Evolutionary conservation across 2,113 vertebrate genomes (phyloP), one percentile per base, ranked within the genome.

Genomic region (Oreochromis aureus): DNA sequence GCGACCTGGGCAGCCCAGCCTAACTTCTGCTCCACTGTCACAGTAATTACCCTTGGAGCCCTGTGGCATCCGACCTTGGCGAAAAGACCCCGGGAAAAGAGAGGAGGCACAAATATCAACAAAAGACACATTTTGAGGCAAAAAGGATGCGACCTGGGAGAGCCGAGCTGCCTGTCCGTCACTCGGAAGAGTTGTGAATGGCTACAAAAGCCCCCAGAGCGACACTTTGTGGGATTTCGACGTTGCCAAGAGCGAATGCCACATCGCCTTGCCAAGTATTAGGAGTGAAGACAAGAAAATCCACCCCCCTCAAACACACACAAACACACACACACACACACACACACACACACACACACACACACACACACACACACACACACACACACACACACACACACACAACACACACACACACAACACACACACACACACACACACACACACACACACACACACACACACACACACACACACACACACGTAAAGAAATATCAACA

Each of bases 161-260:
- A 92, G 92, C 90, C 9, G 66, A 94, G 93, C 93, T 91, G 53
- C 89, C 93, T 94, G 94, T 95, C 95, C 93, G 91, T 96, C 95
- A 94, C 89, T 90, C 27, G 24, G 89, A 93, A 89, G 91, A 55
- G 58, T 55, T 91, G 69, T 91, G 91, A 94, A 93, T 80, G 90
- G 82, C 82, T 80, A 94, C 94, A 94, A 94, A 96, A 93, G 86
- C 87, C 87, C 91, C 93, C 82, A 83, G 82, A 92, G 93, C 82
- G 87, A 88, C 93, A 94, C 94, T 89, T 95, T 90, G 92, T 91
- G 90, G 89, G 93, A 92, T 94, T 92, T 93, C 56, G 39, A 86
- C 83, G 89, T 96, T 96, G 95, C 95, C 93, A 95, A 95, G 93
- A 91, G 92, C 79, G 54, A 94, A 91, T 76, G 91, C 91, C 89